Base-by-base conservation (phyloP, 2,797 vertebrate genomes). In the Syngnathus rostellatus region DNA sequence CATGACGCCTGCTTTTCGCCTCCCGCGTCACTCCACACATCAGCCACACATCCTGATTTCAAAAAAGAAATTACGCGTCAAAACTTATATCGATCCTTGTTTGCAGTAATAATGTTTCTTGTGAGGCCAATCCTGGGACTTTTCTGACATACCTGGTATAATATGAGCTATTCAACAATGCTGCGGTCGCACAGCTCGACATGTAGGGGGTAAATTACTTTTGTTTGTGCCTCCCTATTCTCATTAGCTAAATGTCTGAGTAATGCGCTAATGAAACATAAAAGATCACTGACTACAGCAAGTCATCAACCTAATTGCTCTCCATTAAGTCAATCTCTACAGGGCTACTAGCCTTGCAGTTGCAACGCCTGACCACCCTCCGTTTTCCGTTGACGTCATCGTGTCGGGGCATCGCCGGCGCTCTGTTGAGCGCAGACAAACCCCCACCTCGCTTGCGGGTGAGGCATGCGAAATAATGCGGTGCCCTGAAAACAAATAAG, bases 401-500 rank as follows among this genome's bases (percentile, higher is more conserved):
- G 66, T 38, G 25, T 58, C 23, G 55, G 55, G 53, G 55, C 43
- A 43, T 54, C 60, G 21, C 39, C 41, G 12, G 60, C 21, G 60
- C 41, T 7, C 41, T 41, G 17, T 7, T 58, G 55, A 58, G 55
- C 17, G 25, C 10, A 6, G 39, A 71, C 17, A 55, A 74, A 75
- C 41, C 62, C 66, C 64, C 46, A 2, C 41, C 14, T 25, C 16
- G 8, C 7, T 25, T 16, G 8, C 7, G 68, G 62, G 25, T 51
- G 25, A 19, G n/a, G n/a, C 60, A 45, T 45, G n/a, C 40, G 21
- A 86, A 87, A 84, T 83, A 81, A 86, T 85, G 72, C 75, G 76
- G 77, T 74, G 69, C 77, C 77, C 80, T 76, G 69, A 75, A 85
- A 89, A 87, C 81, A 88, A 86, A 90, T 87, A 79, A 76, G 75